Evolutionary conservation across 2,113 vertebrate species (phyloP).

Genomic region (Seriola aureovittata): DNA sequence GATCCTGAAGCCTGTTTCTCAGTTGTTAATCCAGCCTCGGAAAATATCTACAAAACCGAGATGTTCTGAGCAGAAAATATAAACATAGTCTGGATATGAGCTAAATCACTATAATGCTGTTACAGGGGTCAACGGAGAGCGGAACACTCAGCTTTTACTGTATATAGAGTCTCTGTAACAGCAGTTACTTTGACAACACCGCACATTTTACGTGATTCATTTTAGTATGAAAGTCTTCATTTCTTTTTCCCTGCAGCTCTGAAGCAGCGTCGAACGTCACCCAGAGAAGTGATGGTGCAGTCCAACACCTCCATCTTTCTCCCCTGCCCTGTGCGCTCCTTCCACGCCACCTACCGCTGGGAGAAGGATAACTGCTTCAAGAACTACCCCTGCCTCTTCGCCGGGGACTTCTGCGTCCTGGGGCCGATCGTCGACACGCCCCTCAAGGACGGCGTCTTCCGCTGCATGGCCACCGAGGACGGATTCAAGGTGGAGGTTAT

Average conservation of each 20-base stretch:
- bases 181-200: background rate
- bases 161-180: background rate
- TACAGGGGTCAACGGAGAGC: background rate
- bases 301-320: conserved; percentile 83
- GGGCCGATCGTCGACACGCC: conserved; percentile 79
- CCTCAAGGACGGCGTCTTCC: conserved; percentile 85
- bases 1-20: background rate
- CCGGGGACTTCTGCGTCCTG: conserved; percentile 86
- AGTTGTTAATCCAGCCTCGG: background rate
- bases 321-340: conserved; percentile 86
- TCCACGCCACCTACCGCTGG: conserved; percentile 88
- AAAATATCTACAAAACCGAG: background rate
- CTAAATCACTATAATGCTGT: background rate
- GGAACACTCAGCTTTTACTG: background rate
- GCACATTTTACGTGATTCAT: background rate
- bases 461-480: conserved; percentile 86
- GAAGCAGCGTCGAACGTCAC: conserved; percentile 78
- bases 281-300: conserved; percentile 82
- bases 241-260: conserved; percentile 63
- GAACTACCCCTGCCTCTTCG: conserved; percentile 85
- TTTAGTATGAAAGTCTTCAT: background rate
- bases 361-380: conserved; percentile 84
- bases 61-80: background rate
- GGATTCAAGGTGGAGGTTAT: conserved; percentile 87
- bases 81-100: background rate